Percentiles rank a stretch among this genome's conserved stretches.
These are phyloP conservation scores for Rotaria magnacalcarata DNA, from an alignment of 2,888 invertebrate species.

Conservation along the genomic window DNA sequence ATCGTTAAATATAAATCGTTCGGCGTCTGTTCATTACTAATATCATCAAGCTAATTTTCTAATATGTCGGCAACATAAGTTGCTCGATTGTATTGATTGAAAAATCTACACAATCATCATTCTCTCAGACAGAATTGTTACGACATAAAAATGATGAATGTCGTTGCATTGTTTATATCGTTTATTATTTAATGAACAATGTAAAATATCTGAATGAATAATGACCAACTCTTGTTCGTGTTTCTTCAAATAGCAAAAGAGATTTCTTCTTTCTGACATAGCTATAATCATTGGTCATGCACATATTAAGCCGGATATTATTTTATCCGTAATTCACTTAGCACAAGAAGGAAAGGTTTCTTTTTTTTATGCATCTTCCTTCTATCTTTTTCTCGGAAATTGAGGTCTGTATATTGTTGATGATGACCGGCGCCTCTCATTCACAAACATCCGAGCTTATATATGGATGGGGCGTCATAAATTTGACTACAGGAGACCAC, in stretches of 20 bases:
- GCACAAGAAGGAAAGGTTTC: constrained; percentile 19
- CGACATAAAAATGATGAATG: constrained; percentile 21
- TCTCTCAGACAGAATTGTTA: neutral
- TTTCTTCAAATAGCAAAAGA: neutral
- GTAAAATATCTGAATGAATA: constrained; percentile 1
- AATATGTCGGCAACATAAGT: constrained; percentile 21
- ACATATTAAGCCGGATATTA: constrained; percentile 15
- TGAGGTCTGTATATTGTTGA: neutral
- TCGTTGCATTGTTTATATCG: neutral
- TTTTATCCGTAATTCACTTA: constrained; percentile 21
- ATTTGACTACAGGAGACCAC: neutral
- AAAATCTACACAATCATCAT: neutral
- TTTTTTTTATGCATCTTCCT: neutral
- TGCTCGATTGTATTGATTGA: constrained; percentile 12
- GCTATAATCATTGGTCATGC: neutral
- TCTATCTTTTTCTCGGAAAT: constrained; percentile 2
- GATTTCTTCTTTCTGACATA: neutral
- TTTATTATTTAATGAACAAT: constrained; percentile 23
- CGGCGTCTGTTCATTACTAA: constrained; percentile 16
- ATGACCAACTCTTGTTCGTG: neutral
- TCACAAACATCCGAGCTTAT: neutral
- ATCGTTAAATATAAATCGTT: neutral
- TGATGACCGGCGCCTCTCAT: constrained; percentile 21
- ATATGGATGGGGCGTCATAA: neutral
- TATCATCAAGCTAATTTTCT: constrained; percentile 31